These are phyloP conservation scores for Bujurquina vittata DNA, from an alignment of 2,113 vertebrate genomes.

Conservation along the genomic window DNA sequence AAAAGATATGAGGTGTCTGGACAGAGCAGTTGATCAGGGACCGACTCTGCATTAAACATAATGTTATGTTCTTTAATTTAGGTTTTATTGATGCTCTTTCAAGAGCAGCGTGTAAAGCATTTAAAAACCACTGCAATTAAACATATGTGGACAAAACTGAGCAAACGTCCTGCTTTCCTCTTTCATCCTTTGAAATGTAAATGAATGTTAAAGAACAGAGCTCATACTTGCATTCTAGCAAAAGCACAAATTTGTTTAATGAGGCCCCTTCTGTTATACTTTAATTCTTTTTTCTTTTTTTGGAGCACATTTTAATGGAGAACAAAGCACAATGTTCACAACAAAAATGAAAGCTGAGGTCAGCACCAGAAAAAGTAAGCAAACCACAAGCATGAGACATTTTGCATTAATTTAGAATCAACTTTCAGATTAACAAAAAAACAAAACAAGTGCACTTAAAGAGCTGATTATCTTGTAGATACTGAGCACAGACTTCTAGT, in stretches of 20 bases:
- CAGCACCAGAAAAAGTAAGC: neutral
- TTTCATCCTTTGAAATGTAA: neutral
- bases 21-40: neutral
- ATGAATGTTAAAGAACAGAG: neutral
- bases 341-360: too few species aligned
- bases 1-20: neutral
- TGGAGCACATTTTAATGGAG: neutral
- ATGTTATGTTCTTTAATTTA: slow-evolving; percentile 3
- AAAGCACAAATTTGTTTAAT: neutral
- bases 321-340: neutral
- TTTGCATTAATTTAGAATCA: neutral
- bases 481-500: neutral
- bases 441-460: slow-evolving; percentile 35
- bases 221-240: neutral
- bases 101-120: slow-evolving; percentile 2
- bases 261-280: neutral
- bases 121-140: neutral
- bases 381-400: neutral
- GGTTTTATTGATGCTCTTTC: slow-evolving; percentile 25
- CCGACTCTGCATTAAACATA: neutral
- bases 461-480: neutral
- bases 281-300: neutral
- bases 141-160: neutral
- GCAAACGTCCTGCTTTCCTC: neutral
- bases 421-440: slow-evolving; percentile 2